A percentile compares a stretch with the other conserved stretches of the same genome.
Evolutionary conservation across 2,888 invertebrate genomes (phyloP).

Genomic region (Syritta pipiens): DNA sequence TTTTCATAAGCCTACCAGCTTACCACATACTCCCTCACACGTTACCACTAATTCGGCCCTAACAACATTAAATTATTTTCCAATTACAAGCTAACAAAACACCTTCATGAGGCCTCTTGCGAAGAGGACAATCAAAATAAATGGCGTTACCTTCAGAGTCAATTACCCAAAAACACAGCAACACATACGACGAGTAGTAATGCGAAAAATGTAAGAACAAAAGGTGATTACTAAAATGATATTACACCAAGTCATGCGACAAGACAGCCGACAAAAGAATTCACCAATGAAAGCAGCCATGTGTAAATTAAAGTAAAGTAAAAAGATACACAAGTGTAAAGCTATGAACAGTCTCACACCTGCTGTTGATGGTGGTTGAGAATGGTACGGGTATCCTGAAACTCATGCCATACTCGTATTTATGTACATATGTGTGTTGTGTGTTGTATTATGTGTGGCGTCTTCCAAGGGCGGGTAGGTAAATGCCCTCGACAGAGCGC

Average conservation of each 20-base stretch:
- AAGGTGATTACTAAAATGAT: constrained; percentile 17
- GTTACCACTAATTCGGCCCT: background rate
- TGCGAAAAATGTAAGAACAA: constrained; percentile 15
- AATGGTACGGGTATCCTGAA: too few relatives aligned
- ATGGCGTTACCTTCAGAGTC: constrained; percentile 6
- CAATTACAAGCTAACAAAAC: constrained; percentile 5
- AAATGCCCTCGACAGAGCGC: background rate
- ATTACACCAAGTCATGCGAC: constrained; percentile 4
- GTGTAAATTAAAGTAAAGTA: constrained; percentile 15
- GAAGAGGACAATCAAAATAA: constrained; percentile 3
- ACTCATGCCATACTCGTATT: too few relatives aligned
- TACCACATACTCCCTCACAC: too few relatives aligned
- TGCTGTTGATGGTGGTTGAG: background rate
- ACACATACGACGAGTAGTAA: background rate
- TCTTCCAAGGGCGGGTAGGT: background rate
- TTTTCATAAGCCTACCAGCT: too few relatives aligned
- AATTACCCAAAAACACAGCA: constrained; percentile 29
- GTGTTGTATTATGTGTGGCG: too few relatives aligned
- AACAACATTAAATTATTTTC: constrained; percentile 20
- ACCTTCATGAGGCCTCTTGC: background rate
- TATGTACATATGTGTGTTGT: background rate
- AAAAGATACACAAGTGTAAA: background rate
- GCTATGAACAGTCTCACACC: background rate
- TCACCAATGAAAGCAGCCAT: background rate
- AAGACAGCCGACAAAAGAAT: constrained; percentile 5